phyloP scores from a whole-genome alignment of 1,140 invertebrate genomes.

The Zaprionus taronus region DNA sequence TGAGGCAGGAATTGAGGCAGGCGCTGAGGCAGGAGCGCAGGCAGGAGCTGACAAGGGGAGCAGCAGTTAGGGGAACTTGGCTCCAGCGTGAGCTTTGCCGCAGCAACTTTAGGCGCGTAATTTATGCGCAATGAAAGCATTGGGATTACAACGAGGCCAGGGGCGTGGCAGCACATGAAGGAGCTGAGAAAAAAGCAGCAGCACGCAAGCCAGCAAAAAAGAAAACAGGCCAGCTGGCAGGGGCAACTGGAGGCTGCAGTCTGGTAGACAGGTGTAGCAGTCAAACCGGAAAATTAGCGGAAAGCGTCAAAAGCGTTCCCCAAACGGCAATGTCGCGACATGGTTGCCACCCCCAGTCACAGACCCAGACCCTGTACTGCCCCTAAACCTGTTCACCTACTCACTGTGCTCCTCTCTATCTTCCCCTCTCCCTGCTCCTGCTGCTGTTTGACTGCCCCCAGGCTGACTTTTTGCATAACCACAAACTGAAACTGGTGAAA shows the following conservation, averaged over 20 bases:
- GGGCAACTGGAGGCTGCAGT: constrained; percentile 2
- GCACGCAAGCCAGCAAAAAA: background rate
- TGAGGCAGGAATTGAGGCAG: background rate
- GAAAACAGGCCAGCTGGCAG: background rate
- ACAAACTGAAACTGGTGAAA: constrained; percentile 66
- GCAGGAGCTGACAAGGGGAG: background rate
- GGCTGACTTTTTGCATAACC: constrained; percentile 65
- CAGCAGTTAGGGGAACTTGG: background rate
- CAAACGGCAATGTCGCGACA: constrained; percentile 76
- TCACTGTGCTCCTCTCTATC: too few species aligned
- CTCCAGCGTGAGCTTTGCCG: background rate
- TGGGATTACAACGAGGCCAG: constrained; percentile 65
- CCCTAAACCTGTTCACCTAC: background rate
- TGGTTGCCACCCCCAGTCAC: constrained; percentile 25
- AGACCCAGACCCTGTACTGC: background rate
- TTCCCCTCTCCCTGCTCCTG: background rate
- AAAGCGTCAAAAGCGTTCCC: constrained; percentile 81
- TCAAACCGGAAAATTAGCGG: constrained; percentile 80
- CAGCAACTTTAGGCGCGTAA: constrained; percentile 72
- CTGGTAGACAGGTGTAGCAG: constrained; percentile 75
- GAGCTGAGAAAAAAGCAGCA: constrained; percentile 31
- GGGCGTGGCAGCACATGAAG: constrained; percentile 38
- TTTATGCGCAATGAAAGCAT: constrained; percentile 80
- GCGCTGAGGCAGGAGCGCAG: background rate
- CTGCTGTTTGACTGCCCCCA: constrained; percentile 1